phyloP scores from a whole-genome alignment of 2,113 vertebrate genomes.

The Acanthochromis polyacanthus region DNA sequence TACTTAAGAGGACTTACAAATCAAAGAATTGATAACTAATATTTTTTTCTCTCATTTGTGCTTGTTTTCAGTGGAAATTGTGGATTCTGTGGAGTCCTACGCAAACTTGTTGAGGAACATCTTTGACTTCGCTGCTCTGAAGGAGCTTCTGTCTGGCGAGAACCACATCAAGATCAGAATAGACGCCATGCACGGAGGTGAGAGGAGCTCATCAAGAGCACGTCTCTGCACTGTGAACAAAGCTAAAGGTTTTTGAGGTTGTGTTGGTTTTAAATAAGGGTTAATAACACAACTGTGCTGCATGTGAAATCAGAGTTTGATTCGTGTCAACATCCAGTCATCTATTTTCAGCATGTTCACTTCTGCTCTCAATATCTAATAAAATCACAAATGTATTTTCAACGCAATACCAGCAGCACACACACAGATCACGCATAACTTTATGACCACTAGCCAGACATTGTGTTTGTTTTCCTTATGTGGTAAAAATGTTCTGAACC shows the following conservation, averaged over 20 bases:
- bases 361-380: background rate
- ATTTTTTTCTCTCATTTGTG: background rate
- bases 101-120: constrained; percentile 93
- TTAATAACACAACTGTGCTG: background rate
- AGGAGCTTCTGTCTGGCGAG: constrained; percentile 93
- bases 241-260: background rate
- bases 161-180: constrained; percentile 92
- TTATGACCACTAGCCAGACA: no score
- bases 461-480: no score
- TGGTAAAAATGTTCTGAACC: no score
- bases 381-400: background rate
- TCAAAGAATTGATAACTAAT: background rate
- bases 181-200: constrained; percentile 98
- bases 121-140: constrained; percentile 94
- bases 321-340: no score
- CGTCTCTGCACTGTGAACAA: background rate
- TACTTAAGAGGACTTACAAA: no score
- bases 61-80: constrained; percentile 90
- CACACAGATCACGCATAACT: no score
- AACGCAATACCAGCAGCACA: background rate
- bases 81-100: constrained; percentile 96
- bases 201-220: background rate
- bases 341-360: no score
- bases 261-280: background rate
- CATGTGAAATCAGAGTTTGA: background rate